Evolutionary conservation across 2,797 vertebrate genomes (phyloP).

Genomic region (Pristis pectinata): DNA sequence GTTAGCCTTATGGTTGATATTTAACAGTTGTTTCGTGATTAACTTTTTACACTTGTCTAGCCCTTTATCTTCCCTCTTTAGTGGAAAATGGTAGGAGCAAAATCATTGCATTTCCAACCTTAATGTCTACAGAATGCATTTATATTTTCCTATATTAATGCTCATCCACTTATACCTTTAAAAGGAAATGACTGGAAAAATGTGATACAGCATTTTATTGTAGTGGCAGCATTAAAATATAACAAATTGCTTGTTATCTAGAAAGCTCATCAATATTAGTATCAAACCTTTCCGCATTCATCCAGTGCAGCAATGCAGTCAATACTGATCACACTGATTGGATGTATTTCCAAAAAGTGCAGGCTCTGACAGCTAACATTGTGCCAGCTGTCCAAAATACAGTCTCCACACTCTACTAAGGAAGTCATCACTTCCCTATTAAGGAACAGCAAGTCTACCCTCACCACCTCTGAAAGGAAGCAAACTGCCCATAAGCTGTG

Average conservation of each 20-base stretch:
- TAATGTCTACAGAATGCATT: too few species aligned
- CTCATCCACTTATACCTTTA: neutral
- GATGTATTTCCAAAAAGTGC: neutral
- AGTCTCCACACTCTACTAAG: neutral
- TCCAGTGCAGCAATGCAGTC: neutral
- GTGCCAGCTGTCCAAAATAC: neutral
- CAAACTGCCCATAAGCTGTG: neutral
- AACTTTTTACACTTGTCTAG: neutral
- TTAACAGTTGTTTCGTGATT: neutral
- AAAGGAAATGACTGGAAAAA: neutral
- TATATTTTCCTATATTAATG: neutral
- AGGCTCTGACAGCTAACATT: neutral
- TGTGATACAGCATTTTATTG: neutral
- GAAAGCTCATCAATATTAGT: neutral
- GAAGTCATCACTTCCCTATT: neutral
- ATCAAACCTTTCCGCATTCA: neutral
- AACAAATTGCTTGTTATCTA: neutral
- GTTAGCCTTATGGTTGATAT: neutral
- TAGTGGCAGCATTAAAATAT: neutral
- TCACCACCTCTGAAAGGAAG: too few species aligned
- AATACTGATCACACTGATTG: neutral
- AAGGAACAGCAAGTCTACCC: neutral
- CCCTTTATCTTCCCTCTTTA: neutral
- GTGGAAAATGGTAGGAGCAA: neutral
- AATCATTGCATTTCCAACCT: neutral